phyloP scores from a whole-genome alignment of 2,888 invertebrate genomes.

The Xanthorhoe spadicearia region DNA sequence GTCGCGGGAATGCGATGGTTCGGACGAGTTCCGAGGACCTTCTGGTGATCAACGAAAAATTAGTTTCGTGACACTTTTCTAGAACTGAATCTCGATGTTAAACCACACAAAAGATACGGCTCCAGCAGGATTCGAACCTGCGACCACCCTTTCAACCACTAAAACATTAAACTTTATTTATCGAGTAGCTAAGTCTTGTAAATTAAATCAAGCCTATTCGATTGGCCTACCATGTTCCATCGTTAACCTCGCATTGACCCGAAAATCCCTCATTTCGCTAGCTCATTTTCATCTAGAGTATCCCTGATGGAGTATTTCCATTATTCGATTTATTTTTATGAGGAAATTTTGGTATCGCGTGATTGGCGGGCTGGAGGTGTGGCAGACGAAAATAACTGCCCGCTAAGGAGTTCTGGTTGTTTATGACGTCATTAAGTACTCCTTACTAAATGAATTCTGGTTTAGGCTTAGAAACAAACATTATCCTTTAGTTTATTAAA shows the following conservation, averaged over 20 bases:
- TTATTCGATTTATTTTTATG: slow-evolving; percentile 39
- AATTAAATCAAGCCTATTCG: not conserved
- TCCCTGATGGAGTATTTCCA: slow-evolving; percentile 22
- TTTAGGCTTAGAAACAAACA: not conserved
- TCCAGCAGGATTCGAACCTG: too few relatives aligned
- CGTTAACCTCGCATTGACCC: not conserved
- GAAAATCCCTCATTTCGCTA: slow-evolving; percentile 6
- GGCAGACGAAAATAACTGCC: slow-evolving; percentile 55
- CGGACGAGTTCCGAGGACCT: too few relatives aligned
- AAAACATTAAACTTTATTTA: too few relatives aligned
- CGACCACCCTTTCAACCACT: too few relatives aligned
- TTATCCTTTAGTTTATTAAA: not conserved
- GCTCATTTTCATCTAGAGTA: slow-evolving; percentile 5
- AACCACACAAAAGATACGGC: too few relatives aligned
- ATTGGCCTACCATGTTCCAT: not conserved
- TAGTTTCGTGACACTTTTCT: too few relatives aligned
- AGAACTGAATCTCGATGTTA: too few relatives aligned
- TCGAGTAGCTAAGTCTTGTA: too few relatives aligned
- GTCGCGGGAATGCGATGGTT: too few relatives aligned
- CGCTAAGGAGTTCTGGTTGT: slow-evolving; percentile 52
- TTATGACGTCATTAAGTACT: slow-evolving; percentile 54
- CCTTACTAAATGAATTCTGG: slow-evolving; percentile 29
- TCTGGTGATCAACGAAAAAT: too few relatives aligned
- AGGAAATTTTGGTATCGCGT: slow-evolving; percentile 56
- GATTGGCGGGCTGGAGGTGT: slow-evolving; percentile 54